Evolutionary conservation across 2,888 invertebrate genomes (phyloP).

Genomic region (Acleris cristana): DNA sequence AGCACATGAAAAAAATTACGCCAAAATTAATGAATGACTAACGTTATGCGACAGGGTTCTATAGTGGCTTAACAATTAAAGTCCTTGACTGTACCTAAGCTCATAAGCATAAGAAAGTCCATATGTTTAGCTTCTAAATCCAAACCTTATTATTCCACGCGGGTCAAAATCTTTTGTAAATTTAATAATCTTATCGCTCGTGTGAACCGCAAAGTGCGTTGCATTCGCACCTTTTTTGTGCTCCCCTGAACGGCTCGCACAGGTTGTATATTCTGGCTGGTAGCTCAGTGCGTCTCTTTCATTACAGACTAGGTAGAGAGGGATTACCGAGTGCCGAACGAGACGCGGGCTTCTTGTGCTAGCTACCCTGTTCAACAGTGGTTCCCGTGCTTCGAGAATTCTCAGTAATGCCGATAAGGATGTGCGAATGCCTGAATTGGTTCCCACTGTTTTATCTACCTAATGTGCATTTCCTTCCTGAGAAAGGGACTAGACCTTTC

Average conservation of each 20-base stretch:
- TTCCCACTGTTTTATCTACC: conserved; percentile 42
- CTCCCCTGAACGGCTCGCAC: background rate
- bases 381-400: conserved; percentile 57
- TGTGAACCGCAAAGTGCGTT: conserved; percentile 54
- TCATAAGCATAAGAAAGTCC: no score
- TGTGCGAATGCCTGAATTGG: conserved; percentile 56
- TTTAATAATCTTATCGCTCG: conserved; percentile 44
- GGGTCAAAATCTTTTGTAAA: conserved; percentile 17
- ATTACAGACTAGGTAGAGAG: no score
- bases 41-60: no score
- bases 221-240: conserved; percentile 62
- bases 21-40: no score
- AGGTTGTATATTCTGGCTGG: conserved; percentile 41
- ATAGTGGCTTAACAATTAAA: no score
- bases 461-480: conserved; percentile 14
- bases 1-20: no score
- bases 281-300: no score
- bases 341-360: no score
- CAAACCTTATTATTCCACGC: background rate
- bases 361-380: no score
- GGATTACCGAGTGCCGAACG: no score
- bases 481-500: conserved; percentile 15
- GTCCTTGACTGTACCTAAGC: no score
- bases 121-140: background rate
- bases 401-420: conserved; percentile 66